These are phyloP conservation scores for Drosophila obscura DNA, from an alignment of 1,140 invertebrate species.

Conservation along the genomic window DNA sequence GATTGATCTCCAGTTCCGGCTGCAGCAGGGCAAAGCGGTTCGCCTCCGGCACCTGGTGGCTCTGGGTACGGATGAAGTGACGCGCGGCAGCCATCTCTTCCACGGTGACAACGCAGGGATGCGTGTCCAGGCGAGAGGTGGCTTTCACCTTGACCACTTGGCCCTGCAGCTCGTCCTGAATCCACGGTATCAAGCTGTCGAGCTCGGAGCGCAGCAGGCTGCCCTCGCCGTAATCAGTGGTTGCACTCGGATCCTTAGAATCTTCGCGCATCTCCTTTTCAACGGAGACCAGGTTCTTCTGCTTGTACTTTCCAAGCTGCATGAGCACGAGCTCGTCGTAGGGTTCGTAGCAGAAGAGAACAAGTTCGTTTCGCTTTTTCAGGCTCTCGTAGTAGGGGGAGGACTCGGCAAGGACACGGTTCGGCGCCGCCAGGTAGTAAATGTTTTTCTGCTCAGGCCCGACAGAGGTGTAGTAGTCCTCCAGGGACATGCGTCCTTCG, in stretches of 20 bases:
- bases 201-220: slow-evolving; percentile 89
- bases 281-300: slow-evolving; percentile 92
- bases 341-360: slow-evolving; percentile 97
- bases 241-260: slow-evolving; percentile 84
- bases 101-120: slow-evolving; percentile 97
- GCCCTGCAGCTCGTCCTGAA: slow-evolving; percentile 90
- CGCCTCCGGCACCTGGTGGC: slow-evolving; percentile 93
- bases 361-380: slow-evolving; percentile 93
- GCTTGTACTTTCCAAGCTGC: slow-evolving; percentile 93
- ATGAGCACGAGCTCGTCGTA: slow-evolving; percentile 98
- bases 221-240: slow-evolving; percentile 86
- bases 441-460: slow-evolving; percentile 93
- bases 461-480: slow-evolving; percentile 93
- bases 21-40: slow-evolving; percentile 94
- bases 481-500: slow-evolving; percentile 89
- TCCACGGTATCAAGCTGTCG: slow-evolving; percentile 90
- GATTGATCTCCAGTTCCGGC: slow-evolving; percentile 96
- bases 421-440: slow-evolving; percentile 97
- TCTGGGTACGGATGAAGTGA: slow-evolving; percentile 96
- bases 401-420: slow-evolving; percentile 94
- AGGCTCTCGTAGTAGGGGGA: slow-evolving; percentile 98
- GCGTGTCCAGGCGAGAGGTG: slow-evolving; percentile 92
- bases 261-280: slow-evolving; percentile 96
- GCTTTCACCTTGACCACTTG: slow-evolving; percentile 92
- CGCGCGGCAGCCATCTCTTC: slow-evolving; percentile 97